phyloP scores from a whole-genome alignment of 2,888 invertebrate genomes.

The Hypolimnas misippus region DNA sequence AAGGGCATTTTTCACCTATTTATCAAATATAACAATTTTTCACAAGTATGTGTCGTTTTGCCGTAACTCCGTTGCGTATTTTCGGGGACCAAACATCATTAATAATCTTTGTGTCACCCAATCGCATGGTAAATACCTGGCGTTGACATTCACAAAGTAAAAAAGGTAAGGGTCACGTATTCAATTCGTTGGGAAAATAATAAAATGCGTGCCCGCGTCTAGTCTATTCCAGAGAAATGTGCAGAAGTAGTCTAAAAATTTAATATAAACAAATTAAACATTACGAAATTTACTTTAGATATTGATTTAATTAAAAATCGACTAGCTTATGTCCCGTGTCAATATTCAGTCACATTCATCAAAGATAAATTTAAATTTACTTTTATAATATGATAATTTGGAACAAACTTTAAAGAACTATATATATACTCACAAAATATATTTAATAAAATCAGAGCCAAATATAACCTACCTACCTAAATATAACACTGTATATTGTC shows the following conservation, averaged over 20 bases:
- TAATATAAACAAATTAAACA: slow-evolving; percentile 15
- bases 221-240: too few species aligned
- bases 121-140: slow-evolving; percentile 30
- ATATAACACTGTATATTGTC: too few species aligned
- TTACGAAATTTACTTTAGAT: too few species aligned
- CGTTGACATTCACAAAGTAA: slow-evolving; percentile 24
- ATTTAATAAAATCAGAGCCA: neutral
- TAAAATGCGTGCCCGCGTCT: too few species aligned
- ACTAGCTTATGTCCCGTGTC: too few species aligned
- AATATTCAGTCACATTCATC: too few species aligned
- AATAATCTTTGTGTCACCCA: slow-evolving; percentile 23
- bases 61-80: neutral
- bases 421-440: too few species aligned
- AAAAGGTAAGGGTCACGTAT: slow-evolving; percentile 20
- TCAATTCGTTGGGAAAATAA: slow-evolving; percentile 1
- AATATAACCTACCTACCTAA: too few species aligned
- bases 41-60: neutral
- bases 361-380: too few species aligned
- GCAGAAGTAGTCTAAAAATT: slow-evolving; percentile 11
- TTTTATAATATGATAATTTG: too few species aligned
- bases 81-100: slow-evolving; percentile 22
- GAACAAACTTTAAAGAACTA: too few species aligned
- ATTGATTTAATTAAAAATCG: too few species aligned
- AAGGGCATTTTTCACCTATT: neutral
- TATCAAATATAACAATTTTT: neutral